Percentiles rank a stretch among this genome's conserved stretches.
Evolutionary conservation across 1,140 invertebrate species (phyloP).

Genomic region (Paralvinella palmiformis): DNA sequence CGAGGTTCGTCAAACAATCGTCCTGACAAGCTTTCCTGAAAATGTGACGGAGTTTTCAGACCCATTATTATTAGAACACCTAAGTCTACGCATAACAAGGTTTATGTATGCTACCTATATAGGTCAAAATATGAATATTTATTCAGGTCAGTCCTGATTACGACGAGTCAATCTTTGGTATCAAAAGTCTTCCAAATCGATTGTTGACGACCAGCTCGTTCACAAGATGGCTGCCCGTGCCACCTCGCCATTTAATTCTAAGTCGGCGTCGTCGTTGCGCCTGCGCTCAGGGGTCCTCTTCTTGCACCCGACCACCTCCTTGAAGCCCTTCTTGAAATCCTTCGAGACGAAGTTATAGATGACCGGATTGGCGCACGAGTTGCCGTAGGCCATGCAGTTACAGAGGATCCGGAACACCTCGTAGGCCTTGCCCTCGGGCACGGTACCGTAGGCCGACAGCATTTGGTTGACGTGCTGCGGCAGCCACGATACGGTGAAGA

Average conservation of each 20-base stretch:
- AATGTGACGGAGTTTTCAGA: too few species aligned
- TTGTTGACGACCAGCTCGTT: neutral
- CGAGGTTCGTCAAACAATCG: too few species aligned
- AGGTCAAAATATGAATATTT: too few species aligned
- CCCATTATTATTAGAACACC: too few species aligned
- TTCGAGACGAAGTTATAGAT: slow-evolving; percentile 22
- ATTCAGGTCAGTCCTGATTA: neutral
- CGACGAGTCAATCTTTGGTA: neutral
- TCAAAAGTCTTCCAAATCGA: neutral
- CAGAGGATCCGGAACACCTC: slow-evolving; percentile 12
- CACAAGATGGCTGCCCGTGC: neutral
- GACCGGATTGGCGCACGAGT: slow-evolving; percentile 24
- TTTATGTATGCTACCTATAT: too few species aligned
- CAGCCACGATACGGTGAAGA: slow-evolving; percentile 88
- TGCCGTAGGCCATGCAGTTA: slow-evolving; percentile 25
- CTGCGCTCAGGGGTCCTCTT: too few species aligned
- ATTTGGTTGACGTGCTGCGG: slow-evolving; percentile 67
- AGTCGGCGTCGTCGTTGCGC: too few species aligned
- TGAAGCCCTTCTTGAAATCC: slow-evolving; percentile 21
- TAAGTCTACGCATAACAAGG: too few species aligned
- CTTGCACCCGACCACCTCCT: slow-evolving; percentile 6
- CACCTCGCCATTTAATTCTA: neutral
- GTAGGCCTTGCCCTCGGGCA: neutral
- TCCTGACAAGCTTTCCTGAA: too few species aligned
- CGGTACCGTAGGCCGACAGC: slow-evolving; percentile 26